Conservation (phyloP, 2,113 vertebrate genomes). For the Protobothrops flavoviridis region DNA sequence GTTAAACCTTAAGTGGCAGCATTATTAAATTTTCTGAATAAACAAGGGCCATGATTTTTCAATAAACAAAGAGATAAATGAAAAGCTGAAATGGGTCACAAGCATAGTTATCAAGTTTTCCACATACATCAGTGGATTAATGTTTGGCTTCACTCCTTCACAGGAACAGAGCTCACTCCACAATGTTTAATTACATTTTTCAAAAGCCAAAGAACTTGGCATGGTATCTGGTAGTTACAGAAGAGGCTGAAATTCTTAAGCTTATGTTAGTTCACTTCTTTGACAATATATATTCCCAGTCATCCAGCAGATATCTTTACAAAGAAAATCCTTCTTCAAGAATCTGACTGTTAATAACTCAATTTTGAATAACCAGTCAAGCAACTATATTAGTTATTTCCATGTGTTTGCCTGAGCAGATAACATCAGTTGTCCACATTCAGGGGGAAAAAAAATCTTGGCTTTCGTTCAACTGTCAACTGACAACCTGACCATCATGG, state of each 20-base stretch:
- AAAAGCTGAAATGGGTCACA: conserved; percentile 58
- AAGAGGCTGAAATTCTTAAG: not conserved
- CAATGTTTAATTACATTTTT: conserved; percentile 15
- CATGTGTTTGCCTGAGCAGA: not conserved
- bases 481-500: not conserved
- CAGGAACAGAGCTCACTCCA: not conserved
- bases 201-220: not conserved
- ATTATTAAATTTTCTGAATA: conserved; percentile 35
- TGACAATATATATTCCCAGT: not conserved
- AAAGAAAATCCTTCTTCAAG: not conserved
- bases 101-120: conserved; percentile 48
- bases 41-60: conserved; percentile 58
- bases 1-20: conserved; percentile 54
- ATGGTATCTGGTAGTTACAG: not conserved
- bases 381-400: not conserved
- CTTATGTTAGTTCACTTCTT: not conserved
- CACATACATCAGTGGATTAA: conserved; percentile 41
- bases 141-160: not conserved
- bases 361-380: not conserved
- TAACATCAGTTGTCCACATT: not conserved
- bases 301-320: not conserved
- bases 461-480: not conserved
- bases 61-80: conserved; percentile 26
- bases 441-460: not conserved
- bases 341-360: not conserved